These are phyloP conservation scores for Lithobates sylvaticus DNA, from an alignment of 2,797 vertebrate species.

Conservation along the genomic window DNA sequence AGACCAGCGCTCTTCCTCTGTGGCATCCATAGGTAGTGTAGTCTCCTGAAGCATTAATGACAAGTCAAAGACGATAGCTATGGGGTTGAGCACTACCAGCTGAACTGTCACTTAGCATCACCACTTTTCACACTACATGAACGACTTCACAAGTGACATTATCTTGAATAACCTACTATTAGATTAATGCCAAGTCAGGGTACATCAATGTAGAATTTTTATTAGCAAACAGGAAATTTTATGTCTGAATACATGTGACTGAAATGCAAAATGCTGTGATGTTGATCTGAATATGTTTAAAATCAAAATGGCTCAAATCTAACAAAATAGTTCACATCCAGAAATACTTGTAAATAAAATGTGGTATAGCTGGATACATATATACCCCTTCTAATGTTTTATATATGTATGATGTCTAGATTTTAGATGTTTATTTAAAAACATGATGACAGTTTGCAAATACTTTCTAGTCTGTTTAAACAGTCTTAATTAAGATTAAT, in stretches of 20 bases:
- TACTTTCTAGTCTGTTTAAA: too few relatives aligned
- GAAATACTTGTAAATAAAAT: neutral
- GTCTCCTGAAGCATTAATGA: conserved; percentile 49
- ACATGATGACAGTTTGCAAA: too few relatives aligned
- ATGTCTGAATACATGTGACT: neutral
- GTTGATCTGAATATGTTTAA: neutral
- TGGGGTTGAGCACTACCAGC: conserved; percentile 43
- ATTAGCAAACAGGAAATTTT: conserved; percentile 2
- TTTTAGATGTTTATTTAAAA: neutral
- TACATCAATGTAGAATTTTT: conserved; percentile 4
- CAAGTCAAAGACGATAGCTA: conserved; percentile 40
- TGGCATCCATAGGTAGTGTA: neutral
- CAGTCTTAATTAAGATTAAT: too few relatives aligned
- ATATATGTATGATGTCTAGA: neutral
- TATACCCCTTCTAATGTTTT: too few relatives aligned
- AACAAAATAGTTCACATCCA: neutral
- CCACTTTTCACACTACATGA: conserved; percentile 27
- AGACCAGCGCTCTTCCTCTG: neutral
- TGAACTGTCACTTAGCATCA: conserved; percentile 35
- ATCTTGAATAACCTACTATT: conserved; percentile 16
- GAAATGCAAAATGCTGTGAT: neutral
- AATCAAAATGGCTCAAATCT: neutral
- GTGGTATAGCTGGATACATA: neutral
- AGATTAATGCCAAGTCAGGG: conserved; percentile 23
- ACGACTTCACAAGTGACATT: conserved; percentile 30